These are phyloP conservation scores for Drosophila ironensis DNA, from an alignment of 1,140 invertebrate genomes.

Conservation along the genomic window DNA sequence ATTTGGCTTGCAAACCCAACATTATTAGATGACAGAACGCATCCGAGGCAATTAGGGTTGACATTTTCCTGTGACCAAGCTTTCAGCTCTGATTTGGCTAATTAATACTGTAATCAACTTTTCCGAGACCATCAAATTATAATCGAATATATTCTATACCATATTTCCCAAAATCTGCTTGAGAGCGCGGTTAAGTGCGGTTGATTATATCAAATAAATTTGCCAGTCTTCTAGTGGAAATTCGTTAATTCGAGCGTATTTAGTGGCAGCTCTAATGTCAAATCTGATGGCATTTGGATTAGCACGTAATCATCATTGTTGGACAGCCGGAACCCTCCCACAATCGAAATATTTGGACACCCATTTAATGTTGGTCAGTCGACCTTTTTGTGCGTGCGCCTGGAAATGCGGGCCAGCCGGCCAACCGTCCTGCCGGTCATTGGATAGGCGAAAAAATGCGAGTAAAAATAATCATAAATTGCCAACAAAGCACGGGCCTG, in stretches of 20 bases:
- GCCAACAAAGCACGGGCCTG: slow-evolving; percentile 57
- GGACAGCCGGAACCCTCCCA: slow-evolving; percentile 19
- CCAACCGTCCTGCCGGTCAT: background rate
- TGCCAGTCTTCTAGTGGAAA: too few species aligned
- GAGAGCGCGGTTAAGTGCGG: too few species aligned
- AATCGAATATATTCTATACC: background rate
- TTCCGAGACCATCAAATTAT: background rate
- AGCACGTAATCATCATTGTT: slow-evolving; percentile 59
- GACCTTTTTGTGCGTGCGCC: slow-evolving; percentile 12
- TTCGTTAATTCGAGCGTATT: background rate
- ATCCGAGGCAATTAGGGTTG: slow-evolving; percentile 26
- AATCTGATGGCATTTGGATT: slow-evolving; percentile 39
- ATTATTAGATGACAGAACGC: slow-evolving; percentile 44
- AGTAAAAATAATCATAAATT: slow-evolving; percentile 75
- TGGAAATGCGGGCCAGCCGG: slow-evolving; percentile 48
- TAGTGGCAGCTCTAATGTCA: background rate
- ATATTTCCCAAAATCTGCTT: too few species aligned
- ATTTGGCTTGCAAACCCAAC: slow-evolving; percentile 22
- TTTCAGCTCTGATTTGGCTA: background rate
- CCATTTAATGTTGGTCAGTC: slow-evolving; percentile 4
- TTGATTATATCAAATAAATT: too few species aligned
- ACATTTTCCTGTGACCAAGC: slow-evolving; percentile 1
- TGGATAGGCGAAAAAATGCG: slow-evolving; percentile 12
- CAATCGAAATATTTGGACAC: slow-evolving; percentile 34
- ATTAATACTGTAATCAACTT: background rate